Base-by-base conservation (phyloP, 35 echinoderm and acorn worm species). In the Ophioderma brevispina region DNA sequence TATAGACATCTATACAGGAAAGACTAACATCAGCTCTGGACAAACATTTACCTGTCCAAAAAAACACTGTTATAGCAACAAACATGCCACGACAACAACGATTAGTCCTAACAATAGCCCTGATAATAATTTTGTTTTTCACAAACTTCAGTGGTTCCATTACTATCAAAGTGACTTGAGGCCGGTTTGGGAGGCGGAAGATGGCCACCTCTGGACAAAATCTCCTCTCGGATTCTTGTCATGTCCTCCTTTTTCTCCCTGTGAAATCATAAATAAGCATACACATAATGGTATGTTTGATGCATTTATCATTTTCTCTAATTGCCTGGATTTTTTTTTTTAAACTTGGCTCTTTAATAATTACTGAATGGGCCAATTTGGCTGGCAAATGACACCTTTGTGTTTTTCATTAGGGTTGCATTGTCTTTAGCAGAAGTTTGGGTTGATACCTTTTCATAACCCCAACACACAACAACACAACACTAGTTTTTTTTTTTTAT, bases 121-220 rank as follows among this genome's bases (percentile, higher is more conserved):
- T n/a, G n/a, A n/a, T n/a, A n/a, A n/a, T n/a, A n/a, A n/a, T n/a
- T n/a, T n/a, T n/a, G n/a, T n/a, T 28, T 78, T 32, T 40, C 21
- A 93, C 94, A 94, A 76, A 97, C 95, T 5, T 93, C 93, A 35
- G 96, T 98, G 79, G 95, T 98, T 39, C 96, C 95, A 80, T 98
- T 98, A 79, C 96, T 98, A 55, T 98, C 96, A 95, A 98, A 98
- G 39, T 98, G 93, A 23, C 88, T 84, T 56, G 78, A 38, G 31
- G 79, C 88, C 33, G 90, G 64, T 34, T 98, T 98, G 0, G 86
- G 46, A 17, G 89, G 86, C 13, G 96, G 96, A 0, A 98, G 90
- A 40, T 78, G 83, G 23, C 92, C 85, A 15, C 96, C 96, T 55
- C 82, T 85, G 0, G 86, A 84, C 36, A 35, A 13, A 34, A 98